Base-by-base conservation (phyloP, 37 sponge, comb jelly and placozoan genomes). In the Ephydatia muelleri region DNA sequence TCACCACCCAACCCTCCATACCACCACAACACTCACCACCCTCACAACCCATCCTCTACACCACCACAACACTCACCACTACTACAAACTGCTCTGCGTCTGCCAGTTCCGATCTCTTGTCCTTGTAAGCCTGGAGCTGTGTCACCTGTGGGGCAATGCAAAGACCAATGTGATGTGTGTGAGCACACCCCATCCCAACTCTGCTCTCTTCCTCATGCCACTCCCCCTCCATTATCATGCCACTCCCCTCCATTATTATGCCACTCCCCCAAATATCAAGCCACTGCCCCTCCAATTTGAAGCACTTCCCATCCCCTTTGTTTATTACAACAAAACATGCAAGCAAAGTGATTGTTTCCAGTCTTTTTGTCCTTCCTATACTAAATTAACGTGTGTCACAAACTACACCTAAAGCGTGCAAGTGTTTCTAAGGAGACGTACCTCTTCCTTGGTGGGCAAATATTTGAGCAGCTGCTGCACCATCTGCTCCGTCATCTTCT, bases 11-110 rank as follows among this genome's bases (percentile, higher is more conserved):
- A 43, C 6, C 6, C 6, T 9, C 57, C 12, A 57, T 11, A 30
- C 30, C 16, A 26, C 6, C 72, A 28, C 40, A 40, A 82, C 57
- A 72, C 91, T 57, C 39, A 93, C 70, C 29, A 28, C 29, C 26
- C 29, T 6, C 43, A 6, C 6, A 6, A 3, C 6, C 3, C 43
- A 43, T 43, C 6, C 6, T 9, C 57, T 1, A 57, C 19, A 30
- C 30, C 16, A 26, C 6, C 72, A 28, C 40, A 40, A 82, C 57
- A 72, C 91, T 57, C 39, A 93, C 90, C 87, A 93, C 86, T 65
- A 85, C 91, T 35, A 81, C 86, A 82, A 95, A 92, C 86, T 93
- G 91, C 67, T 97, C 97, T 32, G 95, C 93, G 3, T 94, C 93
- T 74, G 90, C 88, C n/a, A 97, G 91, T 16, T 97, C 95, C 19